Evolutionary conservation across 2,797 vertebrate species (phyloP), one percentile per base, ranked within the genome.

Genomic region (Poliocrania exsul): DNA sequence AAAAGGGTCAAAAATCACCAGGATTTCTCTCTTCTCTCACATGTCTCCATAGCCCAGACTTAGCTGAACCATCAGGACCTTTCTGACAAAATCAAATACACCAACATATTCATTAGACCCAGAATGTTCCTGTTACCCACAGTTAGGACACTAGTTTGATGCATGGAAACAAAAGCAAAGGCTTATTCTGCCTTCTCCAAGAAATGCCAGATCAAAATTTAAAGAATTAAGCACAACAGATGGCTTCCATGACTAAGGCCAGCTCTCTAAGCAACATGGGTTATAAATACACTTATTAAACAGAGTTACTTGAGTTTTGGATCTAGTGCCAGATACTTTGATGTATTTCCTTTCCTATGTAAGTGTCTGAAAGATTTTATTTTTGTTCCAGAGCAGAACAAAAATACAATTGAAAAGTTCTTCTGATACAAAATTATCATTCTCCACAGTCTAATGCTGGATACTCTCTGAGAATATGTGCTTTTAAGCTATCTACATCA

Each of bases 371-470:
- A 92, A 69, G 46, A 44, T 75, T 70, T 56, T 73, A 93, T 84
- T 96, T 96, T 94, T 90, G 46, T 90, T 96, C 53, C 93, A 92
- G 73, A 92, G 67, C 28, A 94, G 73, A 69, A 77, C 79, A 95
- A 75, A 93, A 87, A 90, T 95, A 44, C 28, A 69, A 69, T 86
- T 95, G 81, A 90, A 54, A 91, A 90, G 61, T 75, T 92, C 81
- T 97, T 67, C 81, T 49, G 86, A 78, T 87, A 72, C 5, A 69
- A 96, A 94, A 90, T 86, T 78, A 81, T 90, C 54, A 86, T 92
- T 83, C 80, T 90, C 26, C 37, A 16, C 64, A 73, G 53, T 70
- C 74, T 86, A 72, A 62, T 91, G 82, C 47, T 70, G 87, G 57
- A 83, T 93, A 81, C 29, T 77, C 54, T 37, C 69, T 37, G 42